Conservation (phyloP, 2,888 invertebrate species). For the Limnephilus auricula region DNA sequence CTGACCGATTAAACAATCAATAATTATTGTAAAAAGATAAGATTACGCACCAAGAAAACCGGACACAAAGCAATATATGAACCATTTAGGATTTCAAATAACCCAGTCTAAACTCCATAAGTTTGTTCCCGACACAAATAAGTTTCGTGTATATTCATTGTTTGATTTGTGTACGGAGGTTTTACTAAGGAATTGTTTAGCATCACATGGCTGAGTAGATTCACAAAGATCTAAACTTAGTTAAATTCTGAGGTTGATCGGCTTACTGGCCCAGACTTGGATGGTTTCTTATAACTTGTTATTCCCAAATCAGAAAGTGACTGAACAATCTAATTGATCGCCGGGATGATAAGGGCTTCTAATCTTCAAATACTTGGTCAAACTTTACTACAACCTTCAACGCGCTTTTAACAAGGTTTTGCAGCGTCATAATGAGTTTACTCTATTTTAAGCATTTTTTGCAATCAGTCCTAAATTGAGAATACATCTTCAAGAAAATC, state of each 20-base stretch:
- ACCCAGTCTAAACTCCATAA: background rate
- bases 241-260: background rate
- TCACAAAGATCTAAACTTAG: background rate
- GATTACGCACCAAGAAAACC: background rate
- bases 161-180: background rate
- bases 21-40: background rate
- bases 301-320: background rate
- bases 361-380: background rate
- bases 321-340: background rate
- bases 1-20: too few species aligned
- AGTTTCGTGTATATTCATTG: conserved; percentile 4
- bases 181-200: conserved; percentile 15
- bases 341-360: background rate
- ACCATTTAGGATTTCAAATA: background rate
- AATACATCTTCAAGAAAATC: background rate
- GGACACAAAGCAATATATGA: background rate
- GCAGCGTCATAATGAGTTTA: background rate
- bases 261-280: background rate
- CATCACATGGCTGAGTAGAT: background rate
- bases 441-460: background rate
- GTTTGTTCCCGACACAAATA: conserved; percentile 6
- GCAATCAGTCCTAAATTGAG: background rate
- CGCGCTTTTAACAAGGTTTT: background rate
- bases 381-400: background rate
- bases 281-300: background rate